Evolutionary conservation across 2,888 invertebrate species (phyloP), one percentile per base, ranked within the genome.

Genomic region (Ephialtes manifestator): DNA sequence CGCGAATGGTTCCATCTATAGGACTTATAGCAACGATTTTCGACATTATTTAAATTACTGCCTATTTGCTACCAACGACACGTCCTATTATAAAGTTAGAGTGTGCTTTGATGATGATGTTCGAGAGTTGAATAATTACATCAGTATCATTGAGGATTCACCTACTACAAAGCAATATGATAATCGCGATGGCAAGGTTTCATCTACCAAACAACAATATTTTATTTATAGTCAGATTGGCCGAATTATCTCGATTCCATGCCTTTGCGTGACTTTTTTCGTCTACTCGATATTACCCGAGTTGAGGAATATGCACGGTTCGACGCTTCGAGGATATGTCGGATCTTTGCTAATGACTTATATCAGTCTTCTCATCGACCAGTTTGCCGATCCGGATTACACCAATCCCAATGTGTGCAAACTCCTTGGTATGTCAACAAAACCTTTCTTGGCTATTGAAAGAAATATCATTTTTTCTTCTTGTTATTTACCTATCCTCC

Each of bases 271-370:
- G 0, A 97, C 97, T 5, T 96, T 97, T 87, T 89, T 96, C 46
- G 96, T 97, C 0, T 97, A 97, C 92, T 95, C 96, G 2, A 91
- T 96, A 58, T 95, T 97, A 75, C 96, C 96, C 0, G 96, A 97
- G 86, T 93, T 96, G 31, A 94, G 96, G 48, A 97, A 97, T 91
- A 94, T 97, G n/a, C 97, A 97, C 89, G 96, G 96, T 43, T 95
- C 96, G 94, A 96, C 96, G 4, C 93, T 97, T 87, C 96, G 96
- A 95, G 96, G 96, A 70, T 97, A 97, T 92, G 96, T 97, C 65
- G 93, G 95, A 5, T 95, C 96, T 0, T 94, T 97, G 46, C 4
- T 46, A 11, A 94, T 96, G 85, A 91, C 96, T 0, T 96, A 48
- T 15, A 46, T 68, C 28, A 15, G 1, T 24, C 8, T 46, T 15